Conservation (phyloP, 2,797 vertebrate genomes). For the Sebastes goodei region DNA sequence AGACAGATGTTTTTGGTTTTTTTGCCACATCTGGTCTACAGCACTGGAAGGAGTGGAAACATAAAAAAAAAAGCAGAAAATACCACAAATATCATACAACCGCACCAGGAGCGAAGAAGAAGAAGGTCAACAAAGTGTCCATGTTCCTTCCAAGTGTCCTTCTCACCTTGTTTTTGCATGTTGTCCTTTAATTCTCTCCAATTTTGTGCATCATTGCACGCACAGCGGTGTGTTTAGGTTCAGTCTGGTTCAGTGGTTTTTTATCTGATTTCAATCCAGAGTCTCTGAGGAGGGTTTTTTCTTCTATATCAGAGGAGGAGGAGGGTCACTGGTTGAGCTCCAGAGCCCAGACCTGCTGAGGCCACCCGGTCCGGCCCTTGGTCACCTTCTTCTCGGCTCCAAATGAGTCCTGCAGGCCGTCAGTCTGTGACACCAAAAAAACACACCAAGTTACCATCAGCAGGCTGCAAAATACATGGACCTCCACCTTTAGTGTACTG, state of each 20-base stretch:
- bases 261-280: constrained; percentile 49
- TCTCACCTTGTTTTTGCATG: not conserved
- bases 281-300: constrained; percentile 23
- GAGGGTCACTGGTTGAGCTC: constrained; percentile 91
- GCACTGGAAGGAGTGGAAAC: constrained; percentile 6
- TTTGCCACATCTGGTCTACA: constrained; percentile 41
- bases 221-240: constrained; percentile 32
- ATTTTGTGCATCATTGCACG: constrained; percentile 23
- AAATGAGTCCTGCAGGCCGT: constrained; percentile 84
- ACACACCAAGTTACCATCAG: not conserved
- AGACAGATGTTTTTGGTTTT: constrained; percentile 35
- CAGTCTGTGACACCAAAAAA: constrained; percentile 71
- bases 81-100: constrained; percentile 50
- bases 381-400: constrained; percentile 90
- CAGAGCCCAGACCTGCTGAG: constrained; percentile 97
- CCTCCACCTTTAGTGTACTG: too few relatives aligned
- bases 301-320: not conserved
- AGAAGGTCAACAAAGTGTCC: not conserved
- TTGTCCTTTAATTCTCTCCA: not conserved
- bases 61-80: constrained; percentile 44
- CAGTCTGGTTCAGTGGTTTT: constrained; percentile 39
- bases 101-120: not conserved
- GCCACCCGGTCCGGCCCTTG: constrained; percentile 93
- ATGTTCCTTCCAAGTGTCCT: not conserved
- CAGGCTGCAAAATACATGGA: not conserved